These are phyloP conservation scores for Tetraodon nigroviridis DNA, from an alignment of 2,113 vertebrate genomes.

Conservation along the genomic window DNA sequence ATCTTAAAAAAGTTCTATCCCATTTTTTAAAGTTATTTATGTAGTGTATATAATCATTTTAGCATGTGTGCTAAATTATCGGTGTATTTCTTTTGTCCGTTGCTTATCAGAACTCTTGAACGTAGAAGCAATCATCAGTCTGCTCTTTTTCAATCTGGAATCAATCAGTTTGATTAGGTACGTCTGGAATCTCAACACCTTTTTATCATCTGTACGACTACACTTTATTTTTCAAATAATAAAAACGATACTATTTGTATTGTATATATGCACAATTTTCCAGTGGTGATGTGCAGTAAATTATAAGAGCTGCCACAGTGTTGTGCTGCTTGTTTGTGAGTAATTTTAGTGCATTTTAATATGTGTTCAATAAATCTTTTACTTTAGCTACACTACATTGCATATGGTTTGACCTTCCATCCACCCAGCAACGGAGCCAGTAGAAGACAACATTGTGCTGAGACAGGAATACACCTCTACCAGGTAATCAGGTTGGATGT, in stretches of 20 bases:
- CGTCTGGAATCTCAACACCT: too few species aligned
- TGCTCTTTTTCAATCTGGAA: too few species aligned
- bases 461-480: background rate
- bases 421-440: too few species aligned
- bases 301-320: constrained; percentile 11
- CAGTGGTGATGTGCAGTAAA: constrained; percentile 12
- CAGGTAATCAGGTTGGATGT: background rate
- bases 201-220: constrained; percentile 5
- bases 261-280: constrained; percentile 29
- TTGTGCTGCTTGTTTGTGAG: background rate
- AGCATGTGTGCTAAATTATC: too few species aligned
- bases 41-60: too few species aligned
- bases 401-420: background rate
- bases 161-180: too few species aligned
- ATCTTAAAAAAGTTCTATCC: too few species aligned
- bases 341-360: background rate
- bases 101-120: too few species aligned
- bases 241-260: constrained; percentile 8
- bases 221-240: constrained; percentile 20
- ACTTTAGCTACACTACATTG: background rate
- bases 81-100: too few species aligned
- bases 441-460: too few species aligned
- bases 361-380: constrained; percentile 37
- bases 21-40: too few species aligned
- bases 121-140: too few species aligned